Conservation (phyloP, 2,888 invertebrate genomes). For the Tinea trinotella region DNA sequence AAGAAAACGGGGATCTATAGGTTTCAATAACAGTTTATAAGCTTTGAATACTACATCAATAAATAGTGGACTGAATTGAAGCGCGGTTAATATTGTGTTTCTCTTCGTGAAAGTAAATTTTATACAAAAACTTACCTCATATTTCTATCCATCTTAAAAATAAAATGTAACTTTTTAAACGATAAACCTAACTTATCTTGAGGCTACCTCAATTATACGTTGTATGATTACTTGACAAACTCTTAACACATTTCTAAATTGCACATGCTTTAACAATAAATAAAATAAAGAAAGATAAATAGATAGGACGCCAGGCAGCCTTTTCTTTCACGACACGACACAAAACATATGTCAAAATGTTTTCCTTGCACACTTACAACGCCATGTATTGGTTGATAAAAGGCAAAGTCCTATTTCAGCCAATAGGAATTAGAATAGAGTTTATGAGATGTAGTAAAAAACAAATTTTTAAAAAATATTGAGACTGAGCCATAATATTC, state of each 20-base stretch:
- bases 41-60: too few relatives aligned
- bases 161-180: constrained; percentile 18
- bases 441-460: too few relatives aligned
- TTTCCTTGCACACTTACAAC: neutral
- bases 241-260: constrained; percentile 16
- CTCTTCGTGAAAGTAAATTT: constrained; percentile 4
- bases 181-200: neutral
- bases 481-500: too few relatives aligned
- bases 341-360: constrained; percentile 26
- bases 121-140: constrained; percentile 48
- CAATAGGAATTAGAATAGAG: neutral
- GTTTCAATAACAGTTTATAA: too few relatives aligned
- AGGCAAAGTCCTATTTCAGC: neutral
- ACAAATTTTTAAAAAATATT: too few relatives aligned
- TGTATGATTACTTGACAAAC: constrained; percentile 33
- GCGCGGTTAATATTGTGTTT: too few relatives aligned
- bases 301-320: constrained; percentile 44
- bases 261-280: constrained; percentile 9
- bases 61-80: too few relatives aligned
- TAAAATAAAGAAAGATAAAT: constrained; percentile 38
- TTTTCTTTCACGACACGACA: constrained; percentile 29
- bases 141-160: constrained; percentile 55
- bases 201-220: neutral
- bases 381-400: neutral
- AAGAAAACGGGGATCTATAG: too few relatives aligned